Evolutionary conservation across 2,113 vertebrate species (phyloP).

Genomic region (Tetraodon nigroviridis): DNA sequence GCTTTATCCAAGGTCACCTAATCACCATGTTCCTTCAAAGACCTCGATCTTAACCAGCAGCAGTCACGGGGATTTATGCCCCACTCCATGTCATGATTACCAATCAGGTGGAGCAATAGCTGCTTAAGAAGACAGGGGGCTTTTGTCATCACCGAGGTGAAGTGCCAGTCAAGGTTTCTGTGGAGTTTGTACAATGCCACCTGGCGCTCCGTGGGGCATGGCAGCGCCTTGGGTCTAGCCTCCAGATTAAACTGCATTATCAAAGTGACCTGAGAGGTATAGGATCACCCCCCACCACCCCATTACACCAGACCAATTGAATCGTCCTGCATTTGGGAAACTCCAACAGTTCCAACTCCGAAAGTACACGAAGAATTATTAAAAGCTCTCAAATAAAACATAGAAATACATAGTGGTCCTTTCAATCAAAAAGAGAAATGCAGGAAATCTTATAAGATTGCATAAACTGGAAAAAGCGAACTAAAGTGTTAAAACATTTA

Average conservation of each 20-base stretch:
- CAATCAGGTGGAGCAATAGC: constrained; percentile 71
- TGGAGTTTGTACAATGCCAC: constrained; percentile 30
- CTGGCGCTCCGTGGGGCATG: constrained; percentile 38
- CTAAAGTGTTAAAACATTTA: too few relatives aligned
- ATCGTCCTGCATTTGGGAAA: neutral
- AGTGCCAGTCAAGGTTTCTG: constrained; percentile 69
- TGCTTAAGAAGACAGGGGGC: constrained; percentile 63
- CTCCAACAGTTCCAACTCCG: too few relatives aligned
- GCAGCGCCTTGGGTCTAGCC: constrained; percentile 45
- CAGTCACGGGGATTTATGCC: constrained; percentile 65
- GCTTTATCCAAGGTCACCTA: constrained; percentile 66
- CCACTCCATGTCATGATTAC: constrained; percentile 67
- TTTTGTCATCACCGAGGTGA: constrained; percentile 65
- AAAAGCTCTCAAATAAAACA: too few relatives aligned
- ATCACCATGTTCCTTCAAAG: constrained; percentile 53
- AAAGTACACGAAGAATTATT: too few relatives aligned
- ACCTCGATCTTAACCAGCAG: constrained; percentile 59
- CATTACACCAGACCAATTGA: constrained; percentile 9
- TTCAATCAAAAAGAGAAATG: too few relatives aligned
- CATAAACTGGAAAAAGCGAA: too few relatives aligned
- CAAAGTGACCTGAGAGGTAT: constrained; percentile 43
- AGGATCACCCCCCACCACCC: constrained; percentile 33
- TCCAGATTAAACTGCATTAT: constrained; percentile 59
- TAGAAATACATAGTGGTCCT: too few relatives aligned
- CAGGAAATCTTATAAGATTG: too few relatives aligned